Conservation (phyloP, 92 coral and sea anemone species). For the Actinostola sp. region DNA sequence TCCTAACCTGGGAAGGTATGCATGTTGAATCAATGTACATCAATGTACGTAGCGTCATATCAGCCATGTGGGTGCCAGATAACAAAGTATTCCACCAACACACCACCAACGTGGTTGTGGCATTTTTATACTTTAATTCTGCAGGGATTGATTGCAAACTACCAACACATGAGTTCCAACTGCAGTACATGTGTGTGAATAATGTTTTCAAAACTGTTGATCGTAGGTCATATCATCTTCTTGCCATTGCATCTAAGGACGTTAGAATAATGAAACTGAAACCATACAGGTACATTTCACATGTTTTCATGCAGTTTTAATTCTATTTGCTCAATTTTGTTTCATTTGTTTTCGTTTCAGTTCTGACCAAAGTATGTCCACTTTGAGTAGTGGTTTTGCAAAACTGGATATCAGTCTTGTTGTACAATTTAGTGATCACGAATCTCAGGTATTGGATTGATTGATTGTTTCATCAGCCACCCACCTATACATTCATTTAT, state of each 20-base stretch:
- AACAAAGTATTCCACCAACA: no score
- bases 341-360: conserved; percentile 5
- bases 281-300: conserved; percentile 72
- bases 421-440: conserved; percentile 91
- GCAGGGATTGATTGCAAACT: no score
- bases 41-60: no score
- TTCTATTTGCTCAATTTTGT: background rate
- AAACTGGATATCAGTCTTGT: conserved; percentile 81
- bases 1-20: conserved; percentile 99
- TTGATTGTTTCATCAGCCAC: background rate
- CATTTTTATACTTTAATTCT: no score
- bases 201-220: background rate
- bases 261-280: conserved; percentile 89
- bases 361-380: conserved; percentile 46
- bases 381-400: conserved; percentile 61
- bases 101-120: no score
- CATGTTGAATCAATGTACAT: no score
- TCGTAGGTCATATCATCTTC: conserved; percentile 87
- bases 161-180: no score
- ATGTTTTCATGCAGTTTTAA: background rate
- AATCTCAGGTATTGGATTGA: conserved; percentile 64
- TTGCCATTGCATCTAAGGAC: conserved; percentile 96
- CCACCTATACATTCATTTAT: background rate
- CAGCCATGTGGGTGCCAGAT: background rate
- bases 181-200: background rate